Evolutionary conservation across 2,888 invertebrate species (phyloP).

Genomic region (Hetaerina titia): DNA sequence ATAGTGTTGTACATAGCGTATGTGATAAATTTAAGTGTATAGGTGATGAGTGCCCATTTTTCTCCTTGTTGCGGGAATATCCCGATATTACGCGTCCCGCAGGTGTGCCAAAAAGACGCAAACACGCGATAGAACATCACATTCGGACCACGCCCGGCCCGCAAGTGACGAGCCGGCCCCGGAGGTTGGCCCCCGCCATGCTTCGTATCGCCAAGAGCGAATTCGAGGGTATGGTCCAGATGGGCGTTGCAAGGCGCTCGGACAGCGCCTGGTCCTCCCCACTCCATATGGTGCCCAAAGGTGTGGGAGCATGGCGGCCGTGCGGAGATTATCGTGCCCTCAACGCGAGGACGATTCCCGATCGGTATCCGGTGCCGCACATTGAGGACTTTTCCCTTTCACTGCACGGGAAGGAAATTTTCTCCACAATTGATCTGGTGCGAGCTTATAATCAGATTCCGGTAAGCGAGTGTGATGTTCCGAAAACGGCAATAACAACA

Average conservation of each 20-base stretch:
- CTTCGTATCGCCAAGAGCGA: neutral
- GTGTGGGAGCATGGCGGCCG: neutral
- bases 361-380: slow-evolving; percentile 11
- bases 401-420: neutral
- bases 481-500: slow-evolving; percentile 64
- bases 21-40: neutral
- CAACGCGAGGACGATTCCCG: slow-evolving; percentile 28
- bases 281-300: neutral
- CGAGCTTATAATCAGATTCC: neutral
- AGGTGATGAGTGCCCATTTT: neutral
- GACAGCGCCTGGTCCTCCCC: neutral
- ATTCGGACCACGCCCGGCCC: neutral
- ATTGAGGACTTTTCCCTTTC: neutral
- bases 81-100: neutral
- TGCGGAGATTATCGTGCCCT: neutral
- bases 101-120: neutral
- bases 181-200: neutral
- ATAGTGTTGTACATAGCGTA: neutral
- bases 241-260: neutral
- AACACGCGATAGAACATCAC: neutral
- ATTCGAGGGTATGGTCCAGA: neutral
- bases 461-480: neutral
- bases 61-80: neutral
- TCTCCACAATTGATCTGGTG: neutral
- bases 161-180: too few species aligned